A percentile compares a stretch with the other conserved stretches of the same genome.
Conservation (phyloP, 1,140 invertebrate species). For the Bradynema listronoti region DNA sequence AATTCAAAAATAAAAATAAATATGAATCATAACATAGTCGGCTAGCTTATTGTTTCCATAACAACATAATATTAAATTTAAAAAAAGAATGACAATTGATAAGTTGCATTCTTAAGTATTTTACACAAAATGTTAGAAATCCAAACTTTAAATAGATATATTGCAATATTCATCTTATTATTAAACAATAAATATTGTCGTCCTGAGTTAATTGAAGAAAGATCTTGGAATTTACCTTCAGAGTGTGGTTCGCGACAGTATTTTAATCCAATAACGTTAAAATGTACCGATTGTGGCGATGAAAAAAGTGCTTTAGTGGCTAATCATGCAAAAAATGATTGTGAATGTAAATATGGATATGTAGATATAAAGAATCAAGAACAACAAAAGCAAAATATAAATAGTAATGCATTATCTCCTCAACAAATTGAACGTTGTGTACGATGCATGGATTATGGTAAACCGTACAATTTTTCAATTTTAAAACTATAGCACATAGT, state of each 20-base stretch:
- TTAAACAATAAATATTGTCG: no score
- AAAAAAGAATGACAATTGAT: no score
- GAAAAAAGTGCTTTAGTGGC: background rate
- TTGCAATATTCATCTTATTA: no score
- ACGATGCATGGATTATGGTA: background rate
- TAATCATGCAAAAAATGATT: background rate
- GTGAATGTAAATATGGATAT: background rate
- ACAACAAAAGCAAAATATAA: background rate
- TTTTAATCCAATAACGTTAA: constrained; percentile 4
- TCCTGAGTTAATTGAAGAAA: no score
- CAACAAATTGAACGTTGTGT: background rate
- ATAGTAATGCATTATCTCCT: background rate
- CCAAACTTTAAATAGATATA: no score
- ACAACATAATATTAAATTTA: no score
- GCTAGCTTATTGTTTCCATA: no score
- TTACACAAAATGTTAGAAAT: no score
- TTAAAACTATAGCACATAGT: background rate
- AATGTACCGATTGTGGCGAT: constrained; percentile 7
- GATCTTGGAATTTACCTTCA: no score
- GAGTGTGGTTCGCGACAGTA: constrained; percentile 4
- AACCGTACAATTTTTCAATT: background rate
- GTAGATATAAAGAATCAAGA: background rate
- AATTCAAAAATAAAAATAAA: no score
- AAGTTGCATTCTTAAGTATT: no score
- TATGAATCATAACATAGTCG: no score